Evolutionary conservation across 2,113 vertebrate genomes (phyloP).

Genomic region (Oryzias melastigma): DNA sequence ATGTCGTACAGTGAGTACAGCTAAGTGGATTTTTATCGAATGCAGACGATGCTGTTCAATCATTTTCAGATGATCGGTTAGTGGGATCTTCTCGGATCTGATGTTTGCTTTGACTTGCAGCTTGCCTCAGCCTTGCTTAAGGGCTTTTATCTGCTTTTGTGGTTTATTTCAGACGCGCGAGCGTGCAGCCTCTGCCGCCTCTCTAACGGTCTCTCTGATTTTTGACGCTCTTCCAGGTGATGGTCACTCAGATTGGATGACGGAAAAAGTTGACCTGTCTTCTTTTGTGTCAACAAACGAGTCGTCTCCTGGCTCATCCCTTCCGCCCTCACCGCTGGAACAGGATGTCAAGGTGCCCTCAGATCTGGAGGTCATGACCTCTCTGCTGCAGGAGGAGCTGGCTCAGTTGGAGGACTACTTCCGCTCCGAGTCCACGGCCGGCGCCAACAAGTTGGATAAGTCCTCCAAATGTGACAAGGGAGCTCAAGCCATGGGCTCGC

Average conservation of each 20-base stretch:
- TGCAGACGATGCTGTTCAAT: conserved; percentile 78
- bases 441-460: conserved; percentile 79
- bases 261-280: conserved; percentile 88
- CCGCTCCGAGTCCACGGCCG: conserved; percentile 80
- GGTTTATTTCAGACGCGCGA: conserved; percentile 5
- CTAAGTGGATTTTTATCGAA: conserved; percentile 78
- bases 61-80: conserved; percentile 81
- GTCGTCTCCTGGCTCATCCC: conserved; percentile 78
- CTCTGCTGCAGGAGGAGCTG: conserved; percentile 88
- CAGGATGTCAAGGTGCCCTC: conserved; percentile 83
- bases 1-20: conserved; percentile 86
- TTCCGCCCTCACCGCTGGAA: conserved; percentile 79
- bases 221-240: conserved; percentile 73
- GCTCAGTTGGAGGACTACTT: conserved; percentile 95
- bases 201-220: conserved; percentile 17
- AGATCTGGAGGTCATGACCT: conserved; percentile 92
- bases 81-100: conserved; percentile 63
- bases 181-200: conserved; percentile 35
- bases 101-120: conserved; percentile 43
- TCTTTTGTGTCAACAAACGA: conserved; percentile 82
- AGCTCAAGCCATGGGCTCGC: conserved; percentile 77
- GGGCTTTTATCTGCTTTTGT: conserved; percentile 34
- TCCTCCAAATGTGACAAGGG: conserved; percentile 81
- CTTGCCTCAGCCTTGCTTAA: conserved; percentile 32
- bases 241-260: conserved; percentile 92